Conservation (phyloP, 2,113 vertebrate species). For the Pedionomus torquatus region DNA sequence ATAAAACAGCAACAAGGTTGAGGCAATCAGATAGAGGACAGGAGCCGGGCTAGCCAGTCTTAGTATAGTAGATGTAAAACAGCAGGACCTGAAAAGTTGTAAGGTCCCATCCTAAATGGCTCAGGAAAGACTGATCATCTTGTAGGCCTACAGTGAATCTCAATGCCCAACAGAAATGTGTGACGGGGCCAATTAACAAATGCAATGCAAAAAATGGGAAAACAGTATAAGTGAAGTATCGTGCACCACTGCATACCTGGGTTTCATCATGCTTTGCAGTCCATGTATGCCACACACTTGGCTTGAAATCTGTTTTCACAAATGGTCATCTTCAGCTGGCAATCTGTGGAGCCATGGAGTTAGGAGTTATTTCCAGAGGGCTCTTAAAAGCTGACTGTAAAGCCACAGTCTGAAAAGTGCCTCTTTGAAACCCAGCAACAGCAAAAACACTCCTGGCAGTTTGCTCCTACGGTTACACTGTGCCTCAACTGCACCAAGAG, state of each 20-base stretch:
- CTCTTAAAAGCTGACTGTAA: neutral
- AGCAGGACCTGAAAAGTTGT: neutral
- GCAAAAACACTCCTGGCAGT: neutral
- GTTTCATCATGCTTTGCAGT: neutral
- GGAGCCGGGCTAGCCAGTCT: neutral
- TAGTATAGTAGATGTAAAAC: neutral
- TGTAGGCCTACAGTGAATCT: neutral
- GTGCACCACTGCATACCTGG: neutral
- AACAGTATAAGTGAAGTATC: neutral
- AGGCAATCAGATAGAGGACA: neutral
- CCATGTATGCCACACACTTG: neutral
- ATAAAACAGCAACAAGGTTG: neutral
- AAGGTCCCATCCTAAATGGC: neutral
- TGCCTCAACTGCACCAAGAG: neutral
- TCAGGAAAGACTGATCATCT: neutral
- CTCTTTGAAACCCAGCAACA: neutral
- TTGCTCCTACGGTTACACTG: neutral
- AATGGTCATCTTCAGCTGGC: neutral
- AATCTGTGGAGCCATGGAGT: accelerated
- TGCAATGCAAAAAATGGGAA: neutral
- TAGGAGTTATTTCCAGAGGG: neutral
- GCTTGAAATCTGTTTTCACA: neutral
- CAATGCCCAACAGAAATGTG: neutral
- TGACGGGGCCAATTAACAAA: neutral
- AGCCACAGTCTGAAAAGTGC: neutral